Base-by-base conservation (phyloP, 2,797 vertebrate species). In the Sebastes iracundus region DNA sequence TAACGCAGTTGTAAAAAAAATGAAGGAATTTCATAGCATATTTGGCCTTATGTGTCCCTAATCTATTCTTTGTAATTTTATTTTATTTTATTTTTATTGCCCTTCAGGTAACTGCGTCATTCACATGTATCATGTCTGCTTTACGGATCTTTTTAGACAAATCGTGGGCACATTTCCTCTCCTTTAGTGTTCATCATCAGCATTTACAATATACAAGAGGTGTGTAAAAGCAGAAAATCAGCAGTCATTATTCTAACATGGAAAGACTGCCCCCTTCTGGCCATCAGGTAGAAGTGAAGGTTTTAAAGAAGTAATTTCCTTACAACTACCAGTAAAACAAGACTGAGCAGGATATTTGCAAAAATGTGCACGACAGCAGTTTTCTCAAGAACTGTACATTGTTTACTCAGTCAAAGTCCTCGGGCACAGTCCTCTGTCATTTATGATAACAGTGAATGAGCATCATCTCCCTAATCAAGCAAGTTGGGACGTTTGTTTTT, bases 231-330 rank as follows among this genome's bases (percentile, higher is more conserved):
- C 22, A 22, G 12, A 28, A 2, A 28, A n/a, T 76, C 16, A n/a
- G 22, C 16, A 30, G 8, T 32, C 56, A 6, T n/a, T 55, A n/a
- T 28, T 69, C 16, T 22, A 4, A 20, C 58, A 42, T 46, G 77
- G 9, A 12, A 22, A 65, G 30, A 74, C 66, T 76, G 76, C 86
- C 79, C 11, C 71, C 79, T 2, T 72, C 56, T 89, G 82, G 75
- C 52, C 65, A n/a, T 58, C 5, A 52, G 66, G 3, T 18, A 27
- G 76, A 72, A 84, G 13, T 75, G 16, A 72, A 60, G 16, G 23
- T 72, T 68, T 30, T 30, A 12, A 20, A n/a, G 9, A 30, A 38
- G 16, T 7, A 6, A 32, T 22, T 12, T 23, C 6, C 56, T 18
- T 23, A 46, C 14, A 49, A 55, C 13, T 18, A 28, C 20, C 14